Conservation (phyloP, 1,140 invertebrate genomes). For the Drosophila pallidifrons region DNA sequence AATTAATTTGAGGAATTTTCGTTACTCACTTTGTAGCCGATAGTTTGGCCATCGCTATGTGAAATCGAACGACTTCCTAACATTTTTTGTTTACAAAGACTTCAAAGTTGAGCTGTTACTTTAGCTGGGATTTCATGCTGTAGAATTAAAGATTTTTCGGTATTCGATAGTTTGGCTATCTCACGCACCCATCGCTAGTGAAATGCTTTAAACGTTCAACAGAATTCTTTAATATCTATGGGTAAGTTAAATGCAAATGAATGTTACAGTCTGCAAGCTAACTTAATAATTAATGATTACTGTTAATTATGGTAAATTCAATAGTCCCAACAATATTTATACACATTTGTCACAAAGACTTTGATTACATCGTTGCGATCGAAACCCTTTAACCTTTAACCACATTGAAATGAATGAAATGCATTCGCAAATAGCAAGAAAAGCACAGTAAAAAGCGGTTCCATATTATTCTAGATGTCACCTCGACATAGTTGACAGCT, state of each 20-base stretch:
- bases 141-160: no score
- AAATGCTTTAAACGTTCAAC: no score
- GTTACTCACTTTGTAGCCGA: neutral
- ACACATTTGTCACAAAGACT: neutral
- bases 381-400: neutral
- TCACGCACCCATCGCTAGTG: neutral
- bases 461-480: neutral
- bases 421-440: constrained; percentile 3
- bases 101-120: no score
- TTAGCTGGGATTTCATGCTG: no score
- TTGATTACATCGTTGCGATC: neutral
- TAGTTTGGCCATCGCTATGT: neutral
- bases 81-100: no score
- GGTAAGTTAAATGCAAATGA: no score
- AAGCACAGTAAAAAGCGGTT: neutral
- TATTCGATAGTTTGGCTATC: no score
- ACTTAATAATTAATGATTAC: no score
- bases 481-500: constrained; percentile 14
- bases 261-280: no score
- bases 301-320: neutral
- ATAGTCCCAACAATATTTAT: neutral
- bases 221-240: no score
- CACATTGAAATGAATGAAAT: constrained; percentile 12
- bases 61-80: no score
- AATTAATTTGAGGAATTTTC: no score